Percentiles rank a stretch among this genome's conserved stretches.
Conservation (phyloP, 2,113 vertebrate species). For the Saguinus midas region DNA sequence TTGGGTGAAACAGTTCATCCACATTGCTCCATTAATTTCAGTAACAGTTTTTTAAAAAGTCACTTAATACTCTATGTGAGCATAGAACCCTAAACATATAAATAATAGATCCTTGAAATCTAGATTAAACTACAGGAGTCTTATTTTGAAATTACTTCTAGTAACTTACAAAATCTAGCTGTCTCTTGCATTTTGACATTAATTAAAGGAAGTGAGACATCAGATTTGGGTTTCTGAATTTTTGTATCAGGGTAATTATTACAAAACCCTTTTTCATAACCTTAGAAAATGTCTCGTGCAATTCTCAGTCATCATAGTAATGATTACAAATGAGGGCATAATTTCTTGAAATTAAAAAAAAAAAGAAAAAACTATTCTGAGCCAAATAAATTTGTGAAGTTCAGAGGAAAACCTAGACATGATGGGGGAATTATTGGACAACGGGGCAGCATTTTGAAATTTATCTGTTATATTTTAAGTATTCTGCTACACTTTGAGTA, state of each 20-base stretch:
- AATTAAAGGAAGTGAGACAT: background rate
- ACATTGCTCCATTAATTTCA: background rate
- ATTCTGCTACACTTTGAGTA: background rate
- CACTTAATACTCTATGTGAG: background rate
- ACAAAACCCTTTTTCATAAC: background rate
- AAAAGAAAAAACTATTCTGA: background rate
- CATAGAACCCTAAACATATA: background rate
- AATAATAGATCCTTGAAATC: background rate
- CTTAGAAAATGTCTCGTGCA: background rate
- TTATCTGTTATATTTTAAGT: background rate
- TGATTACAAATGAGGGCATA: background rate
- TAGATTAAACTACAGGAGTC: background rate
- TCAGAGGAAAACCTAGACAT: background rate
- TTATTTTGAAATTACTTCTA: background rate
- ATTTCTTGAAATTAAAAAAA: background rate
- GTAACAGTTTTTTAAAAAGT: background rate
- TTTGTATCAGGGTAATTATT: background rate
- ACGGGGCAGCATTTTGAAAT: background rate
- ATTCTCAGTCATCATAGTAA: background rate
- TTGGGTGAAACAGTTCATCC: background rate
- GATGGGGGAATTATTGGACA: background rate
- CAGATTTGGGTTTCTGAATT: background rate
- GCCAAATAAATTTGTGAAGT: background rate
- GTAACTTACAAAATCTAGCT: background rate
- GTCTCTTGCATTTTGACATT: background rate